phyloP scores from a whole-genome alignment of 2,113 vertebrate species.

The Mesocricetus auratus region DNA sequence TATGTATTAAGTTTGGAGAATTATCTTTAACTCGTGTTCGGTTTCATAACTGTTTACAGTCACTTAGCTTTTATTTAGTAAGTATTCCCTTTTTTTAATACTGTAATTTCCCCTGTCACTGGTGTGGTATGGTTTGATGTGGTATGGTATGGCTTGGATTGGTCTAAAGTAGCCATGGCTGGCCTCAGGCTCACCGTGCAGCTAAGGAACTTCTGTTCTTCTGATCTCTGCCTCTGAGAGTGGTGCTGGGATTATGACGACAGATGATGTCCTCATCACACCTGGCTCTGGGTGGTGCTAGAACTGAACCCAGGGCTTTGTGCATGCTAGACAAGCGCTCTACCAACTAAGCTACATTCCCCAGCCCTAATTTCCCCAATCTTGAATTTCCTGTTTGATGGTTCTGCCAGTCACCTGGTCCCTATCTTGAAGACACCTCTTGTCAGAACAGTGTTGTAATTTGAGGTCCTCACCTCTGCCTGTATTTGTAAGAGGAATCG shows the following conservation, averaged over 20 bases:
- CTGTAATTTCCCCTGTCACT: not conserved
- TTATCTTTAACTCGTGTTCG: not conserved
- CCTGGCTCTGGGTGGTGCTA: not conserved
- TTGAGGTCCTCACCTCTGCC: slow-evolving; percentile 1
- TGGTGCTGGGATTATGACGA: not conserved
- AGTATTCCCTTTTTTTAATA: slow-evolving; percentile 21
- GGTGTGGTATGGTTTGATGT: not conserved
- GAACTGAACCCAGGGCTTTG: not conserved
- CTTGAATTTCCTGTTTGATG: not conserved
- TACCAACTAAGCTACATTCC: too few species aligned
- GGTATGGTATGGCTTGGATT: not conserved
- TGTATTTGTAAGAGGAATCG: not conserved
- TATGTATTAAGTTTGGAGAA: not conserved
- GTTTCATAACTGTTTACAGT: not conserved
- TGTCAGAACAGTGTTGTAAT: slow-evolving; percentile 1
- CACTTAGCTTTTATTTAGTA: not conserved
- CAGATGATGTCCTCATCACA: not conserved
- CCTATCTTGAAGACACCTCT: slow-evolving; percentile 17
- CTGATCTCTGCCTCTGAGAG: not conserved
- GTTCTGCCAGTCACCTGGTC: not conserved
- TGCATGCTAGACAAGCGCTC: not conserved
- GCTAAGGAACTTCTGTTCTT: not conserved
- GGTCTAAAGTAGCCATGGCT: not conserved
- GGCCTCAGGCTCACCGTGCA: not conserved
- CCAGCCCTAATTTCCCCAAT: not conserved